These are phyloP conservation scores for Saccostrea cuccullata DNA, from an alignment of 1,140 invertebrate species.

Conservation along the genomic window DNA sequence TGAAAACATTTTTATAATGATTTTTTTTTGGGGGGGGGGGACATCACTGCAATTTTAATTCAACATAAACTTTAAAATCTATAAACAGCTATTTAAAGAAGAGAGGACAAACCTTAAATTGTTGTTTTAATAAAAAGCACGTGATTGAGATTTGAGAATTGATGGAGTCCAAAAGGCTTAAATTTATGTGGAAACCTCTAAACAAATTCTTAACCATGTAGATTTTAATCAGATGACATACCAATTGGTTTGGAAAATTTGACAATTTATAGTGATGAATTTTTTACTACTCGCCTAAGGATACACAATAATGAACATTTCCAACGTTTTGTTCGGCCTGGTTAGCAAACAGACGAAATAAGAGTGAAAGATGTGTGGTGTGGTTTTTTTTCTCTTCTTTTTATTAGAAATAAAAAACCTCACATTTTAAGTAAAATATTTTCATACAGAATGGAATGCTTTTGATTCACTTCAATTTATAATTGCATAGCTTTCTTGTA, in stretches of 20 bases:
- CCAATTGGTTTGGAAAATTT: neutral
- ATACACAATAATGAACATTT: neutral
- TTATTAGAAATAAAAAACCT: neutral
- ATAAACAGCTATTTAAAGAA: too few species aligned
- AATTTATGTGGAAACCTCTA: neutral
- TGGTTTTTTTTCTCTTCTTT: neutral
- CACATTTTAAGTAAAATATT: neutral
- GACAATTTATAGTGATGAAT: constrained; percentile 16
- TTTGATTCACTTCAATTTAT: neutral
- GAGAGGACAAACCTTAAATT: too few species aligned
- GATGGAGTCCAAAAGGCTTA: too few species aligned
- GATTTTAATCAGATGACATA: neutral
- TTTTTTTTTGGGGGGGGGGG: too few species aligned
- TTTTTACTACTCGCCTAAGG: constrained; percentile 11
- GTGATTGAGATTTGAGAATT: too few species aligned
- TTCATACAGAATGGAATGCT: neutral
- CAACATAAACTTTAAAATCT: too few species aligned
- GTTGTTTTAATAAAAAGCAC: too few species aligned
- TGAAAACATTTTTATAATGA: too few species aligned
- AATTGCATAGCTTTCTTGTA: neutral
- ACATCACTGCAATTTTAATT: too few species aligned
- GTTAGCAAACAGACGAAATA: neutral
- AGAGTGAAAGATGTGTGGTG: neutral
- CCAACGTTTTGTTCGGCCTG: neutral
- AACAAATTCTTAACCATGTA: neutral